Conservation (phyloP, 2,113 vertebrate species). For the Istiophorus platypterus region DNA sequence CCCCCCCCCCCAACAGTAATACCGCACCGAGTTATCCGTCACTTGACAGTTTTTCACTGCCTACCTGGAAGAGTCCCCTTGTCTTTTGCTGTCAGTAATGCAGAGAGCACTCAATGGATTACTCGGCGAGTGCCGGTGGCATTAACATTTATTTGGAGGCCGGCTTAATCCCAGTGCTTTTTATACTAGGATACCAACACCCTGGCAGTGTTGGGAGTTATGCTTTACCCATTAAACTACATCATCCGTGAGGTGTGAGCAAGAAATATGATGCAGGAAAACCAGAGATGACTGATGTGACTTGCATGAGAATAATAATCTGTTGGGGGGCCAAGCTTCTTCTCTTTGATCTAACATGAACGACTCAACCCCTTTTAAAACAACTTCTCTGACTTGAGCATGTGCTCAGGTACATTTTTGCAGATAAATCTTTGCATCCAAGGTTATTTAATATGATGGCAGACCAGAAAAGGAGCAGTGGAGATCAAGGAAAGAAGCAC, state of each 20-base stretch:
- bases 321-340: not conserved
- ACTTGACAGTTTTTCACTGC: slow-evolving; percentile 3
- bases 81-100: not conserved
- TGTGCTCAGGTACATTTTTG: no score
- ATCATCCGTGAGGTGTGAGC: not conserved
- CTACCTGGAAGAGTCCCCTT: slow-evolving; percentile 8
- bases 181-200: slow-evolving; percentile 11
- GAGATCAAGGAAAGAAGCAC: not conserved
- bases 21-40: not conserved
- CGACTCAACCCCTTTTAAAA: no score
- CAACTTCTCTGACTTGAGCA: not conserved
- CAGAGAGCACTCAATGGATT: slow-evolving; percentile 37
- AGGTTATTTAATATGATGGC: not conserved
- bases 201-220: not conserved
- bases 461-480: not conserved
- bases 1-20: not conserved
- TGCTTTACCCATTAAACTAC: not conserved
- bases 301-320: not conserved
- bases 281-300: not conserved
- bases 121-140: not conserved
- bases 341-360: not conserved
- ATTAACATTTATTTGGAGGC: slow-evolving; percentile 9
- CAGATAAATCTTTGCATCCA: not conserved
- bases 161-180: slow-evolving; percentile 6
- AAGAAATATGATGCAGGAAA: not conserved